Percentiles rank a stretch among this genome's conserved stretches.
These are phyloP conservation scores for Amblyornis subalaris DNA, from an alignment of 2,113 vertebrate genomes.

Conservation along the genomic window DNA sequence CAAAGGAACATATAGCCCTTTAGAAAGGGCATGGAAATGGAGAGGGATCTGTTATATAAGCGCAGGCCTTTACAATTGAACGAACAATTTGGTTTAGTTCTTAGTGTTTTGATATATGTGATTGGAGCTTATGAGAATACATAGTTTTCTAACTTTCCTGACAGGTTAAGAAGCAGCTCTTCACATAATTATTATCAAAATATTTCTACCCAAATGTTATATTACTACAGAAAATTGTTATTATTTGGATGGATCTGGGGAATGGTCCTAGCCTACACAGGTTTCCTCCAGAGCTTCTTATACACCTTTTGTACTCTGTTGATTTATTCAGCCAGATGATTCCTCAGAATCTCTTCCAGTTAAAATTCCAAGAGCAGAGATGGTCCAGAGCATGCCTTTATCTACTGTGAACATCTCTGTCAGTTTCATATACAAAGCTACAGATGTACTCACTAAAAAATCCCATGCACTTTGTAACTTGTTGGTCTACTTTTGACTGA, in stretches of 20 bases:
- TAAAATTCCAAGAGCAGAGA: accelerated
- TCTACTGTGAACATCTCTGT: not conserved
- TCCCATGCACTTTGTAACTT: not conserved
- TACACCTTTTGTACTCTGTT: not conserved
- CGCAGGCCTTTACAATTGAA: not conserved
- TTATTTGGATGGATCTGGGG: not conserved
- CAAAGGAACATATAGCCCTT: not conserved
- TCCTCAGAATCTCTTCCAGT: not conserved
- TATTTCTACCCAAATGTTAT: not conserved
- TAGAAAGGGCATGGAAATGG: not conserved
- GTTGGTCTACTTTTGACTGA: not conserved
- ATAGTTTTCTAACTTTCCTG: not conserved
- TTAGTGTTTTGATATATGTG: not conserved
- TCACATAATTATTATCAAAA: not conserved
- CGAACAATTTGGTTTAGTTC: not conserved
- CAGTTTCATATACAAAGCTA: not conserved
- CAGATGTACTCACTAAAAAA: not conserved
- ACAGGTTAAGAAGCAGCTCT: not conserved
- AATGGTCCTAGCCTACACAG: not conserved
- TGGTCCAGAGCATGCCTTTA: not conserved
- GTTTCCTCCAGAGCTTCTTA: not conserved
- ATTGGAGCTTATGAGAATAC: not conserved
- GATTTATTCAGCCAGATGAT: not conserved
- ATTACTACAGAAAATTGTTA: not conserved
- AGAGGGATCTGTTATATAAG: not conserved